Percentiles rank a stretch among this genome's conserved stretches.
Conservation (phyloP, 1,140 invertebrate species). For the Heliconius hewitsoni region DNA sequence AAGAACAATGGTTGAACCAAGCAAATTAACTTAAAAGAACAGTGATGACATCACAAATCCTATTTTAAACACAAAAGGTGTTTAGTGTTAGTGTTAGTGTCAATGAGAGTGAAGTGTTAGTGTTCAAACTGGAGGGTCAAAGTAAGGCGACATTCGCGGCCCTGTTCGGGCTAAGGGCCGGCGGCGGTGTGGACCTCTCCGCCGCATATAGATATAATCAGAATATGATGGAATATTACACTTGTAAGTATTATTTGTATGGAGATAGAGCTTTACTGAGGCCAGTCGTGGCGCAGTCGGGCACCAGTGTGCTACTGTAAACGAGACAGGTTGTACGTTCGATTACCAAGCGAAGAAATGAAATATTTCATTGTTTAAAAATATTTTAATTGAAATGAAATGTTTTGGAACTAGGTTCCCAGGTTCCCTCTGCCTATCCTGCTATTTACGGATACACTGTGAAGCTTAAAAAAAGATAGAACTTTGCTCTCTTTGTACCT, state of each 20-base stretch:
- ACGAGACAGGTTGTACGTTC: no score
- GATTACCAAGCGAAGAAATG: no score
- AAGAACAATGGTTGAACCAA: background rate
- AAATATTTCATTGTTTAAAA: no score
- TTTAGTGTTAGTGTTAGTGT: constrained; percentile 32
- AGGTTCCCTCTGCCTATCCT: no score
- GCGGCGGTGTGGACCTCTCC: constrained; percentile 89
- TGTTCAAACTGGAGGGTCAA: constrained; percentile 78
- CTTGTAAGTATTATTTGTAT: constrained; percentile 88
- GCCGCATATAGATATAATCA: constrained; percentile 97
- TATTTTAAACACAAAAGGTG: constrained; percentile 23
- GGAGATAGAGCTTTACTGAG: no score
- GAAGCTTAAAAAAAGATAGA: no score
- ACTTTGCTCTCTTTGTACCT: no score
- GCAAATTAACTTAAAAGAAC: background rate
- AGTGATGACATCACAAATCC: background rate
- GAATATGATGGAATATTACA: constrained; percentile 99
- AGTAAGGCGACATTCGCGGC: constrained; percentile 79
- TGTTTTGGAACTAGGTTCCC: no score
- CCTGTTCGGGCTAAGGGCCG: constrained; percentile 79
- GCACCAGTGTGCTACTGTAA: no score
- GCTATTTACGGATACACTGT: no score
- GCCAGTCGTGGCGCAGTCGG: no score
- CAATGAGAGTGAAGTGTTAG: constrained; percentile 38
- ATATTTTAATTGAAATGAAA: no score